Evolutionary conservation across 2,113 vertebrate genomes (phyloP).

Genomic region (Oncorhynchus masou): DNA sequence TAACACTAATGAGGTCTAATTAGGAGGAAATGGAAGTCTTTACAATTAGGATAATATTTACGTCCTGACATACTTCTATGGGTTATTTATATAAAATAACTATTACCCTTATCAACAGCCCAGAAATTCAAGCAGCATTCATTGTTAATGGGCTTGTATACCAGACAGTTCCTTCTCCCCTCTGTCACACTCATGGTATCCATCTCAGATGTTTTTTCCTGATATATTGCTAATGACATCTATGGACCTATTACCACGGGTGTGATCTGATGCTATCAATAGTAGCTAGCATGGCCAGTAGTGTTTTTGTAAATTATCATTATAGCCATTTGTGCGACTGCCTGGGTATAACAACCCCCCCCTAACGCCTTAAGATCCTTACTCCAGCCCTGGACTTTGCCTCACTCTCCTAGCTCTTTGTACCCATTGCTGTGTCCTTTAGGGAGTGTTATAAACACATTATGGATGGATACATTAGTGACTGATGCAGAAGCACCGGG

Average conservation of each 20-base stretch:
- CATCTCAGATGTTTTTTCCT: slow-evolving; percentile 58
- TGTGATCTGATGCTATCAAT: slow-evolving; percentile 72
- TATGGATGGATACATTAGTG: slow-evolving; percentile 85
- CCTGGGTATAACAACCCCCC: slow-evolving; percentile 58
- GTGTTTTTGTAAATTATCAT: slow-evolving; percentile 73
- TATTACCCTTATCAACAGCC: slow-evolving; percentile 48
- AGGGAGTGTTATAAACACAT: slow-evolving; percentile 78
- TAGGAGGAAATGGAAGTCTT: slow-evolving; percentile 60
- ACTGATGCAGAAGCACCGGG: slow-evolving; percentile 73
- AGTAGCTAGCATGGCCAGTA: slow-evolving; percentile 50
- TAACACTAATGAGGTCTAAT: slow-evolving; percentile 51
- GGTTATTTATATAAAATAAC: slow-evolving; percentile 44
- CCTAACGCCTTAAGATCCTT: slow-evolving; percentile 45
- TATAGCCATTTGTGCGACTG: slow-evolving; percentile 69
- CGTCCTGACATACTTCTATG: slow-evolving; percentile 31
- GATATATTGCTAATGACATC: slow-evolving; percentile 73
- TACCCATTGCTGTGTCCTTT: slow-evolving; percentile 73
- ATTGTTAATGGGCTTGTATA: slow-evolving; percentile 54
- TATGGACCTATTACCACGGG: slow-evolving; percentile 67
- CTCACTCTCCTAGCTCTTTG: slow-evolving; percentile 39
- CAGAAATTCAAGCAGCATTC: slow-evolving; percentile 49
- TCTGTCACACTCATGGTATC: slow-evolving; percentile 56
- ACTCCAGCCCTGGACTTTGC: slow-evolving; percentile 38
- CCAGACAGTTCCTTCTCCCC: slow-evolving; percentile 43
- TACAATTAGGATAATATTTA: slow-evolving; percentile 68